Conservation (phyloP, 1,140 invertebrate species). For the Heterodera carotae region DNA sequence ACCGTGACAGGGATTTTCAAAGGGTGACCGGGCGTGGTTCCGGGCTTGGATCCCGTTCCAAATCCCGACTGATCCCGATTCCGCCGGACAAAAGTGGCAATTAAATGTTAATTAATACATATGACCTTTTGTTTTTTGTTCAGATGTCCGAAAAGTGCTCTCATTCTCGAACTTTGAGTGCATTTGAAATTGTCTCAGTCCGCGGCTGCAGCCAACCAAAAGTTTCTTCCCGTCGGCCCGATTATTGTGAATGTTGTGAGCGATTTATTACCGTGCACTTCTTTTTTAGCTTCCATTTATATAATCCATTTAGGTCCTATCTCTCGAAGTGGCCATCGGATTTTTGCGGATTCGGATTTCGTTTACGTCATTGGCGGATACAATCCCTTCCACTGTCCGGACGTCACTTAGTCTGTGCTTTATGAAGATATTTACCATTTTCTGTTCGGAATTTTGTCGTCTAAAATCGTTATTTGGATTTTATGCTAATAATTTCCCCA, state of each 20-base stretch:
- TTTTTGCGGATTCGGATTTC: slow-evolving; percentile 37
- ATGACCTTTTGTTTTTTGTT: not conserved
- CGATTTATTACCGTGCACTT: not conserved
- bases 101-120: too few species aligned
- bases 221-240: not conserved
- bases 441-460: not conserved
- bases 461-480: too few species aligned
- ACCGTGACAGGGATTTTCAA: too few species aligned
- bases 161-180: not conserved
- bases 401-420: slow-evolving; percentile 33
- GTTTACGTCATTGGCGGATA: slow-evolving; percentile 42
- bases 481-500: not conserved
- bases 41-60: too few species aligned
- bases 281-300: not conserved
- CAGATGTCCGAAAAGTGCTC: slow-evolving; percentile 14
- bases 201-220: not conserved
- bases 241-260: slow-evolving; percentile 9
- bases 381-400: slow-evolving; percentile 14
- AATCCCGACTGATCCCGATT: too few species aligned
- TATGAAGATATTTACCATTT: not conserved
- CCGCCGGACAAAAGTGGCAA: too few species aligned
- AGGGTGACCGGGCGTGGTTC: too few species aligned
- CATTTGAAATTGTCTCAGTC: not conserved
- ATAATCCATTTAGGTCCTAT: slow-evolving; percentile 31
- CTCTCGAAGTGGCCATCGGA: slow-evolving; percentile 38